Evolutionary conservation across 2,888 invertebrate genomes (phyloP).

Genomic region (Leucoma salicis): DNA sequence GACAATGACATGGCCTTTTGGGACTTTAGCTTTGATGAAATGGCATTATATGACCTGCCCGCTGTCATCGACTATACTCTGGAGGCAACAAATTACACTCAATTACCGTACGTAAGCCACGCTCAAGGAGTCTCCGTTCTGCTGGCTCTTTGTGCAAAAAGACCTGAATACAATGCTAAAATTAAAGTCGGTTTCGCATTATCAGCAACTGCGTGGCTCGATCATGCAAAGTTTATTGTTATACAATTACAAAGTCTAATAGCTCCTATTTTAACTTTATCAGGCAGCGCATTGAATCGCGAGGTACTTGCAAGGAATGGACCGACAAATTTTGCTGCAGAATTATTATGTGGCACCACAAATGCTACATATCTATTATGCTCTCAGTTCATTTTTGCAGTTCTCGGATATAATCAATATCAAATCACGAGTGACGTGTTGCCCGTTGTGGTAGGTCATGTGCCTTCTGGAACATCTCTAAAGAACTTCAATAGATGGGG

Average conservation of each 20-base stretch:
- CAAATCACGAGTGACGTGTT: conserved; percentile 34
- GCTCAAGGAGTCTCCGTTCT: conserved; percentile 38
- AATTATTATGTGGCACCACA: conserved; percentile 30
- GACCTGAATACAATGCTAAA: conserved; percentile 41
- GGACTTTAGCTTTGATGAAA: conserved; percentile 40
- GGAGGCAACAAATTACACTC: conserved; percentile 22
- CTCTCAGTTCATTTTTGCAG: conserved; percentile 31
- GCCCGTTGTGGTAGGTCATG: conserved; percentile 34
- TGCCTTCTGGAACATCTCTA: conserved; percentile 40
- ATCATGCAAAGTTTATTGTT: conserved; percentile 29
- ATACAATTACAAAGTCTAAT: conserved; percentile 23
- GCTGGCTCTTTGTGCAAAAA: conserved; percentile 36
- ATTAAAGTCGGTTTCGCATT: conserved; percentile 38
- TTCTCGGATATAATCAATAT: conserved; percentile 35
- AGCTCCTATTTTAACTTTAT: conserved; percentile 11
- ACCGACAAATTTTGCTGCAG: conserved; percentile 16
- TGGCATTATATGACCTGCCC: conserved; percentile 39
- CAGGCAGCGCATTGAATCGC: conserved; percentile 20
- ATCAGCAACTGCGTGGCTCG: conserved; percentile 36
- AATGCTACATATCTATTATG: conserved; percentile 32
- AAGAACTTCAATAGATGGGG: conserved; percentile 41
- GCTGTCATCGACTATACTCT: conserved; percentile 42
- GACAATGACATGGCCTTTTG: conserved; percentile 31
- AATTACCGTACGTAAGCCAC: conserved; percentile 36
- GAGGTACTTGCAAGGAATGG: conserved; percentile 20